Evolutionary conservation across 2,888 invertebrate species (phyloP).

Genomic region (Copidosoma aretas): DNA sequence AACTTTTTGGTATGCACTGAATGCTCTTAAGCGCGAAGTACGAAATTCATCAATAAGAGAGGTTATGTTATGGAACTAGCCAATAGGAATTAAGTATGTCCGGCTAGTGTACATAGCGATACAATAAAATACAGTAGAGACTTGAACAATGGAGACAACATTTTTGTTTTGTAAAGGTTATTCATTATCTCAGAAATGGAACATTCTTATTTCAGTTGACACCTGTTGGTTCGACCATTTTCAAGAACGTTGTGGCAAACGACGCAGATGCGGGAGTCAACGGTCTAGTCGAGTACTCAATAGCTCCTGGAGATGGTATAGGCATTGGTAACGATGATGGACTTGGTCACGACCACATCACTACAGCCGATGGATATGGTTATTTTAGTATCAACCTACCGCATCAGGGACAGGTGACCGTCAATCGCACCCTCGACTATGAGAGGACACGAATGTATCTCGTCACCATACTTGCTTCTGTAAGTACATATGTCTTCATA

Average conservation of each 20-base stretch:
- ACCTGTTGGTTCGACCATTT: slow-evolving; percentile 85
- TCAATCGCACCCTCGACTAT: slow-evolving; percentile 85
- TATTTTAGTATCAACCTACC: slow-evolving; percentile 86
- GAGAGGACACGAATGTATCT: slow-evolving; percentile 87
- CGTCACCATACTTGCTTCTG: slow-evolving; percentile 87
- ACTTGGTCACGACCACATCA: slow-evolving; percentile 66
- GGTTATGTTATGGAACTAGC: too few species aligned
- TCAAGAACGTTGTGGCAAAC: slow-evolving; percentile 78
- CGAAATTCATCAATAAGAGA: too few species aligned
- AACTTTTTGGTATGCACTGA: too few species aligned
- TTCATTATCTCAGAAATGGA: too few species aligned
- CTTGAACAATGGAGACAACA: too few species aligned
- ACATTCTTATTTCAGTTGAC: slow-evolving; percentile 69
- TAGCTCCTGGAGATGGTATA: slow-evolving; percentile 72
- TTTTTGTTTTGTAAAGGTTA: too few species aligned
- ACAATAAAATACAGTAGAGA: too few species aligned
- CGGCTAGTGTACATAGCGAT: too few species aligned
- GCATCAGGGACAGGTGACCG: slow-evolving; percentile 87
- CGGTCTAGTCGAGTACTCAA: slow-evolving; percentile 85
- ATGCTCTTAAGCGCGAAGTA: too few species aligned
- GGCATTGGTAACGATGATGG: slow-evolving; percentile 68
- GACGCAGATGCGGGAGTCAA: slow-evolving; percentile 89
- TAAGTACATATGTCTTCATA: slow-evolving; percentile 61
- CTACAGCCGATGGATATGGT: slow-evolving; percentile 79
- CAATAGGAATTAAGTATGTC: too few species aligned